A percentile compares a stretch with the other conserved stretches of the same genome.
phyloP scores from a whole-genome alignment of 30 jellyfish, hydroid and myxozoan genomes.

The Nemopilema nomurai region DNA sequence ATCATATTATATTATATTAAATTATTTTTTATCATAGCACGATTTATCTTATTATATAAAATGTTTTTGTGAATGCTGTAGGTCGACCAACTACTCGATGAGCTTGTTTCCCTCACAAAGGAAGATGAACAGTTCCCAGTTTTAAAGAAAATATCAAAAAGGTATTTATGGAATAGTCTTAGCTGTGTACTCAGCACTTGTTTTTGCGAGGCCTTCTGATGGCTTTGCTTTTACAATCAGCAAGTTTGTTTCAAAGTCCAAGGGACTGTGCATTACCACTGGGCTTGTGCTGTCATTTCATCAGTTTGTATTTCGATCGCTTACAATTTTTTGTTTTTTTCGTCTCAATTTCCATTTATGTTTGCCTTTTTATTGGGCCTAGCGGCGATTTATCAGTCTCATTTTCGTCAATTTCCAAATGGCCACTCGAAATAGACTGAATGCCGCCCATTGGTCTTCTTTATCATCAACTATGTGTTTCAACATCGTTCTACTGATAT shows the following conservation, averaged over 20 bases:
- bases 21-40: neutral
- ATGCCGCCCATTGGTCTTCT: too few relatives aligned
- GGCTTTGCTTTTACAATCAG: neutral
- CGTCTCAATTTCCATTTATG: too few relatives aligned
- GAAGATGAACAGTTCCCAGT: slow-evolving; percentile 88
- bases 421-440: too few relatives aligned
- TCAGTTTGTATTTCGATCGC: too few relatives aligned
- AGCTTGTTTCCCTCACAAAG: slow-evolving; percentile 70
- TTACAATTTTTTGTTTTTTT: too few relatives aligned
- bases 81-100: slow-evolving; percentile 77
- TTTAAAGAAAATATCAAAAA: slow-evolving; percentile 61
- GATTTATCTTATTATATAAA: neutral
- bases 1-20: neutral
- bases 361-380: too few relatives aligned
- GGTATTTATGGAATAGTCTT: slow-evolving; percentile 31
- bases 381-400: too few relatives aligned
- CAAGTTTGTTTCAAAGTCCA: neutral
- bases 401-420: too few relatives aligned
- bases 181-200: neutral
- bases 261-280: too few relatives aligned
- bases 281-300: too few relatives aligned
- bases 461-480: too few relatives aligned
- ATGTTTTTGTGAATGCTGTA: neutral
- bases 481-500: too few relatives aligned
- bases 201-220: neutral